Percentiles rank a stretch among this genome's conserved stretches.
Evolutionary conservation across 2,113 vertebrate species (phyloP).

Genomic region (Sclerurus mexicanus): DNA sequence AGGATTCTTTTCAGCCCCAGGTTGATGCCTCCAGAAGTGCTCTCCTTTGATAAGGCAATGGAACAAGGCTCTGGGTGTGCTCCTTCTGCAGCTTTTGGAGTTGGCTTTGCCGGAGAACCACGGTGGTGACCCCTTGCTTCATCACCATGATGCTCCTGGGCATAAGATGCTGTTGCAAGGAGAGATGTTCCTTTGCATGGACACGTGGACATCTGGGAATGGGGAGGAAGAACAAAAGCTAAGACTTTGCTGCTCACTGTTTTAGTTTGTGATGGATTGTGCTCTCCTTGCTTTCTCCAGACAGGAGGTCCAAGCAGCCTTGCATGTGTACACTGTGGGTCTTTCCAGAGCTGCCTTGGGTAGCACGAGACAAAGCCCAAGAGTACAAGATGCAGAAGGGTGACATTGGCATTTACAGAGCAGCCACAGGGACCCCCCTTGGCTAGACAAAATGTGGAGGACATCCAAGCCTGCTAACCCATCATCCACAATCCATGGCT

Average conservation of each 20-base stretch:
- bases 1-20: neutral
- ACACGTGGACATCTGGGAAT: neutral
- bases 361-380: neutral
- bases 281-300: neutral
- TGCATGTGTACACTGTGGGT: neutral
- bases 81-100: neutral
- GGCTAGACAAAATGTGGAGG: neutral
- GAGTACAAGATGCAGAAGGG: neutral
- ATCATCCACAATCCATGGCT: neutral
- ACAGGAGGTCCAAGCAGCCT: neutral
- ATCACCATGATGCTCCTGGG: neutral
- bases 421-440: neutral
- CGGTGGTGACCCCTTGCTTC: rapidly evolving
- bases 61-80: neutral
- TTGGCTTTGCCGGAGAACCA: neutral
- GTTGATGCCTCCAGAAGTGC: neutral
- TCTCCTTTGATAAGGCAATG: neutral
- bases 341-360: neutral
- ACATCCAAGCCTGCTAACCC: neutral
- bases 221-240: neutral
- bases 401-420: neutral
- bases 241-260: neutral
- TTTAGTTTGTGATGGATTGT: neutral
- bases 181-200: rapidly evolving
- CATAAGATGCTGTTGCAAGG: neutral